phyloP scores from a whole-genome alignment of 2,797 vertebrate genomes.

The Premnoplex brunnescens region DNA sequence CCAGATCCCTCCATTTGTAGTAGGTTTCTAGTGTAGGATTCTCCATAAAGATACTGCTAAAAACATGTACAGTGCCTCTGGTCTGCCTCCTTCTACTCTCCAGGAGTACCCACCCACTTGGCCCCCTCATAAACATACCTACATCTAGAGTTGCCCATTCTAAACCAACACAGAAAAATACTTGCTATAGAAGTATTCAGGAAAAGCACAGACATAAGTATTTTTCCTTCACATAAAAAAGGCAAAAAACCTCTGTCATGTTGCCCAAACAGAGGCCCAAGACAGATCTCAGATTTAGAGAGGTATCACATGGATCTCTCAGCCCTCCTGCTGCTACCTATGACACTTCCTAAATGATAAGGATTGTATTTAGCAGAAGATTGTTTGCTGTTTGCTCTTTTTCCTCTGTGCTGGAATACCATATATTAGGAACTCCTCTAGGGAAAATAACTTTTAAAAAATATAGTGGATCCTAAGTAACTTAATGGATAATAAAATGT shows the following conservation, averaged over 20 bases:
- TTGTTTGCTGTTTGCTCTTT: constrained; percentile 49
- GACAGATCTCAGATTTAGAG: neutral
- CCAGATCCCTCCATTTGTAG: neutral
- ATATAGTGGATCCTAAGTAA: constrained; percentile 70
- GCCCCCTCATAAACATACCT: neutral
- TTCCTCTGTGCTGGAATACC: constrained; percentile 44
- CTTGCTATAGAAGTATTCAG: neutral
- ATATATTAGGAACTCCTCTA: constrained; percentile 62
- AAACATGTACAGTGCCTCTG: neutral
- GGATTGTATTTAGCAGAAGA: neutral
- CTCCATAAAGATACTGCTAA: neutral
- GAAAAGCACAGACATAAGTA: neutral
- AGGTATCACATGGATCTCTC: neutral
- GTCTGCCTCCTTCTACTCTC: neutral
- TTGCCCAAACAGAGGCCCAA: neutral
- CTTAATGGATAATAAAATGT: constrained; percentile 79
- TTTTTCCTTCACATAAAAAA: neutral
- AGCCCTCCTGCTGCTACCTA: neutral
- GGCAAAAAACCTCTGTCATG: neutral
- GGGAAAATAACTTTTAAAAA: constrained; percentile 70
- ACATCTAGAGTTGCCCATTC: neutral
- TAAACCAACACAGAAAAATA: neutral
- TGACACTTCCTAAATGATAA: neutral
- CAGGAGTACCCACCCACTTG: neutral
- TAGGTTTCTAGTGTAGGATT: neutral